Evolutionary conservation across 2,797 vertebrate genomes (phyloP), one percentile per base, ranked within the genome.

Genomic region (Spheniscus humboldti): DNA sequence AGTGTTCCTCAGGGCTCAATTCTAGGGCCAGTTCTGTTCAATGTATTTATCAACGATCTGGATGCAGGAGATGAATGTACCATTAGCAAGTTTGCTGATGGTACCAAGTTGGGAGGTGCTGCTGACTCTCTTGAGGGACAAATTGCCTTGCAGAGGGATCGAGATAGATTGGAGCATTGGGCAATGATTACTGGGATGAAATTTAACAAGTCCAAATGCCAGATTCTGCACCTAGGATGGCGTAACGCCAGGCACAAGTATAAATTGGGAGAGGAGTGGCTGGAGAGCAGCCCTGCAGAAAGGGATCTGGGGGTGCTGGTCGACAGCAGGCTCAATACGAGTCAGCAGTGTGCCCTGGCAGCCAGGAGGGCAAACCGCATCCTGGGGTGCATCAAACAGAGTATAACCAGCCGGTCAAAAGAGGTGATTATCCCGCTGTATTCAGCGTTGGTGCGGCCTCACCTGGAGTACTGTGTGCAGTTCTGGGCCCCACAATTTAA

Each of bases 291-390:
- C 35, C 43, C 66, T 56, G 25, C 37, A 88, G 27, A 73, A 69
- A 88, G 57, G 37, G 37, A 57, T 47, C 31, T 62, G 37, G 13
- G 18, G 18, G 10, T 41, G 37, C 24, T 66, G 60, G 52, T 14
- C 3, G 20, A 17, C 50, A 81, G 50, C 69, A 80, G 62, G 31
- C 25, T 63, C 64, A 37, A 1, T 0, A 4, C 0, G 9, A 76
- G 22, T 10, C 39, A 35, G 33, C 37, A 35, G 4, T 6, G 41
- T n/a, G 28, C 53, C 69, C 2, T 2, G 55, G 53, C 59, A 84
- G 64, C 41, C 50, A 37, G 45, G 68, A 52, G 48, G 10, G 15
- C 53, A 90, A 84, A 71, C 8, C 3, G 1, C 48, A 31, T 20
- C 24, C 50, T 9, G 15, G 39, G 31, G 8, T n/a, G 33, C 59